Evolutionary conservation across 2,113 vertebrate genomes (phyloP).

Genomic region (Dissostichus mawsoni): DNA sequence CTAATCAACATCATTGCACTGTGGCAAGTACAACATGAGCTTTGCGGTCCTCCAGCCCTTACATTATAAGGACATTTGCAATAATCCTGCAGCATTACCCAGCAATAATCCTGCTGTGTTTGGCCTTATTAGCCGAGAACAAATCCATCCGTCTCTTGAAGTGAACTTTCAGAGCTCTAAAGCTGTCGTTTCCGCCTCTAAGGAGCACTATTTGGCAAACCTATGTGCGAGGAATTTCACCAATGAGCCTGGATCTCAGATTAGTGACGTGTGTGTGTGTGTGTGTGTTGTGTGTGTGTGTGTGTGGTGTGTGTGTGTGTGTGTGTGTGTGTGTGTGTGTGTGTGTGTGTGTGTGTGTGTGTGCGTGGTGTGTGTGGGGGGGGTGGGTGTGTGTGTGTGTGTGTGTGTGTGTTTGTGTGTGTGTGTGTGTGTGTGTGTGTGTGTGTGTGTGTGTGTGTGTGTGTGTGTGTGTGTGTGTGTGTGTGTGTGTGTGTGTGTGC

Average conservation of each 20-base stretch:
- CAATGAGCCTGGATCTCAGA: slow-evolving; percentile 20
- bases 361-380: no score
- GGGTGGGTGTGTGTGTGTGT: no score
- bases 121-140: slow-evolving; percentile 38
- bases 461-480: slow-evolving; percentile 25
- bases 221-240: slow-evolving; percentile 14
- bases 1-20: slow-evolving; percentile 15
- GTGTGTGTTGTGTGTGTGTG: no score
- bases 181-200: slow-evolving; percentile 44
- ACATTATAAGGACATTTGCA: slow-evolving; percentile 35
- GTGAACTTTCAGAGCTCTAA: slow-evolving; percentile 36
- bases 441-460: slow-evolving; percentile 14
- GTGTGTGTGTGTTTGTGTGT: not conserved
- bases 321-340: no score
- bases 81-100: slow-evolving; percentile 48
- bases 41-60: slow-evolving; percentile 3
- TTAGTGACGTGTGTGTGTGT: slow-evolving; percentile 33
- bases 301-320: slow-evolving; percentile 2
- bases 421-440: not conserved
- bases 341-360: no score
- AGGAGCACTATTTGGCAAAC: slow-evolving; percentile 38
- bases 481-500: slow-evolving; percentile 9
- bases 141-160: slow-evolving; percentile 52
- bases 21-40: slow-evolving; percentile 3
- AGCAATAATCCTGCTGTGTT: slow-evolving; percentile 50